Evolutionary conservation across 2,888 invertebrate genomes (phyloP).

Genomic region (Tachina lurida): DNA sequence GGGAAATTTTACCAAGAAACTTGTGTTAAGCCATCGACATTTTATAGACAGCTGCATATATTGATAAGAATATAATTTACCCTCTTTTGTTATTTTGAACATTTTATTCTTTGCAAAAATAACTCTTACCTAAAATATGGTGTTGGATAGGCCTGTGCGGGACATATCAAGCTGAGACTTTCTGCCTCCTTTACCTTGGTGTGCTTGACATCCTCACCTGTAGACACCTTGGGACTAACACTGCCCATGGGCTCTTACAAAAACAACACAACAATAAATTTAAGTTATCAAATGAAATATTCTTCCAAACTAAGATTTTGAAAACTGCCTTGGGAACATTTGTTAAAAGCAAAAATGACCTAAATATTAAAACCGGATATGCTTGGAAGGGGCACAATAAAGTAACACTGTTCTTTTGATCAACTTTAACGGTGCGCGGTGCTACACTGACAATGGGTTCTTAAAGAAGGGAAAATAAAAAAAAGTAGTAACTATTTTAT

Average conservation of each 20-base stretch:
- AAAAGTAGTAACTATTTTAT: neutral
- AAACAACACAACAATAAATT: neutral
- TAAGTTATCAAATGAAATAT: neutral
- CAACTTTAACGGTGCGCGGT: constrained; percentile 84
- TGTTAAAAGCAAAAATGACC: constrained; percentile 83
- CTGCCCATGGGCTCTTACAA: constrained; percentile 85
- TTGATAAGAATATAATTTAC: too few relatives aligned
- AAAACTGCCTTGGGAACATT: constrained; percentile 37
- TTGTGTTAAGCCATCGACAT: too few relatives aligned
- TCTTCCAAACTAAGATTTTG: neutral
- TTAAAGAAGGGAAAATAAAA: constrained; percentile 73
- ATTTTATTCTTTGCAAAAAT: neutral
- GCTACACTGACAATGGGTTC: constrained; percentile 84
- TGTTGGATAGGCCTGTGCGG: constrained; percentile 88
- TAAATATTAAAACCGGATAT: constrained; percentile 88
- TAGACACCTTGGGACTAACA: constrained; percentile 85
- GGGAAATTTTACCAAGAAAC: too few relatives aligned
- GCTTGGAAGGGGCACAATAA: constrained; percentile 87
- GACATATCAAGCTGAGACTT: constrained; percentile 87
- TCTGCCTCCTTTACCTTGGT: constrained; percentile 73
- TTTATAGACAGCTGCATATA: too few relatives aligned
- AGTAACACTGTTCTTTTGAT: constrained; percentile 83
- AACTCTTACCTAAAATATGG: constrained; percentile 84
- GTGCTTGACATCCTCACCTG: constrained; percentile 82
- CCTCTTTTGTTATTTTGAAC: too few relatives aligned